Evolutionary conservation across 2,113 vertebrate genomes (phyloP).

Genomic region (Blennius ocellaris): DNA sequence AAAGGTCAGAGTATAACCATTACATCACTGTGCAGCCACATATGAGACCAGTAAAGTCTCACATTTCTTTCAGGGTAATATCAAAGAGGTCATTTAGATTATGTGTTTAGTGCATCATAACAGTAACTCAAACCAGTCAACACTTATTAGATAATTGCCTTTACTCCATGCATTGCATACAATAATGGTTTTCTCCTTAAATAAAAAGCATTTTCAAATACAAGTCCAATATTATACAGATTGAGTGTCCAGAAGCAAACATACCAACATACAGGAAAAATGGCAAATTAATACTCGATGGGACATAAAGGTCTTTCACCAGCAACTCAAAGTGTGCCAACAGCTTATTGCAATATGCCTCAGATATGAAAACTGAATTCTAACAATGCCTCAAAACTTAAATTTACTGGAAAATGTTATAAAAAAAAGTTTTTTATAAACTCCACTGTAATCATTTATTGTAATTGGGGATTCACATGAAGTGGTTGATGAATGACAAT

Average conservation of each 20-base stretch:
- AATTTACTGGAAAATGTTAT: not conserved
- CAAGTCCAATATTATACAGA: conserved; percentile 12
- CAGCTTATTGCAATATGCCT: not conserved
- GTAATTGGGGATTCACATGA: conserved; percentile 11
- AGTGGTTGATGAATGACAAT: conserved; percentile 8
- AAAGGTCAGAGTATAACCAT: no score
- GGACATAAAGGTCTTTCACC: not conserved
- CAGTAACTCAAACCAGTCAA: not conserved
- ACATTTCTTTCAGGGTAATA: no score
- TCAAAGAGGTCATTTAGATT: no score
- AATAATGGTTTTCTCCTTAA: conserved; percentile 57
- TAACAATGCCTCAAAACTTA: not conserved
- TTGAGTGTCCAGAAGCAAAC: conserved; percentile 40
- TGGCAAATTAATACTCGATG: not conserved
- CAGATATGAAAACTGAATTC: conserved; percentile 13
- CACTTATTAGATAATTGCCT: conserved; percentile 31
- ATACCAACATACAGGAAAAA: conserved; percentile 20
- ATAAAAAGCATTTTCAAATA: conserved; percentile 57
- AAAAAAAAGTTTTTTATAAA: no score
- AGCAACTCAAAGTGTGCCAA: not conserved
- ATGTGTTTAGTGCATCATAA: no score
- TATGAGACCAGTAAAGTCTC: no score
- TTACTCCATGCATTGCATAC: conserved; percentile 63
- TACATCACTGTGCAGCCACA: no score
- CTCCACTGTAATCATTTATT: conserved; percentile 43